Evolutionary conservation across 1,140 invertebrate genomes (phyloP), one percentile per base, ranked within the genome.

Genomic region (Lysiphlebus fabarum): DNA sequence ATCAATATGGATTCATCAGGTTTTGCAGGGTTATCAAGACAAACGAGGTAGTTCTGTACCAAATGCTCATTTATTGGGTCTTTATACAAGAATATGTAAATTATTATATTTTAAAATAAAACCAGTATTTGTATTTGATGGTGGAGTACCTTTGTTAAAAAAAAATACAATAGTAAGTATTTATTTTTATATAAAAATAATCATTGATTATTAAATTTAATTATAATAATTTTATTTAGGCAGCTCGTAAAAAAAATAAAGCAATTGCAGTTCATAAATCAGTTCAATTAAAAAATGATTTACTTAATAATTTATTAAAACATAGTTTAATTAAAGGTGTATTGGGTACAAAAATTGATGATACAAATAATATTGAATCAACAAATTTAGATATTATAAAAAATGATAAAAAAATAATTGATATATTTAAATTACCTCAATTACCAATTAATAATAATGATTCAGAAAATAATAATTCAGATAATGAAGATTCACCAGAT

Each of bases 101-200:
- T 82, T 99, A 12, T 81, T 99, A 3, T 97, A 91, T 75, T 99
- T 94, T 72, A 88, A 90, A 72, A 95, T 99, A 54, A 95, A 94
- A 71, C 98, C 98, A 11, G 86, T 99, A 4, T 99, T 99, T 83
- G 94, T 99, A n/a, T 99, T 99, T 82, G 97, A 99, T 85, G 97
- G 97, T 33, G 90, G 88, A 55, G 91, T 94, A 53, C 95, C 96
- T 38, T 81, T 84, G 59, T 83, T 98, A 9, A 98, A 98, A 77
- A 90, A 86, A 70, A 89, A 95, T 81, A 97, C 96, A 43, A 88
- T 98, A 80, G 94, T 95, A 82, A 86, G 85, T 61, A 17, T 37
- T 47, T 53, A 37, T n/a, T 48, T n/a, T 26, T 50, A 38, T 42
- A 33, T 33, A 57, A 37, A 38, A 54, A 51, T 58, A 37, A 43